Percentiles rank a stretch among this genome's conserved stretches.
Evolutionary conservation across 2,113 vertebrate genomes (phyloP).

Genomic region (Takifugu flavidus): DNA sequence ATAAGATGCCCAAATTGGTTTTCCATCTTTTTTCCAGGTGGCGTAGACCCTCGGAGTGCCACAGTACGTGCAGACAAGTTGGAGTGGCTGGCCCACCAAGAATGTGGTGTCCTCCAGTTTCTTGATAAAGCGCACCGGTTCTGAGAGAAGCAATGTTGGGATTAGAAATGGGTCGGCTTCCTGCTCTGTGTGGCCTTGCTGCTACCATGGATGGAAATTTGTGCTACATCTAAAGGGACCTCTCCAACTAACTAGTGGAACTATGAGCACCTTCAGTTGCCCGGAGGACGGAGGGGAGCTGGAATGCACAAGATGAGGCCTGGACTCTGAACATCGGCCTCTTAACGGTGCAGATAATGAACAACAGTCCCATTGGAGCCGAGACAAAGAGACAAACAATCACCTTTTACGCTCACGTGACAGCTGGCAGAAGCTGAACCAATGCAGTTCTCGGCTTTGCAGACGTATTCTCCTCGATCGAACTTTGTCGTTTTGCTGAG

Average conservation of each 20-base stretch:
- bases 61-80: conserved; percentile 47
- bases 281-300: background rate
- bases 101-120: conserved; percentile 69
- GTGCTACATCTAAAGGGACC: background rate
- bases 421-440: conserved; percentile 79
- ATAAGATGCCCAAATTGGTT: conserved; percentile 77
- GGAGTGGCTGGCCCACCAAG: conserved; percentile 41
- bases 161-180: conserved; percentile 20
- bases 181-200: conserved; percentile 1
- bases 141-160: conserved; percentile 41
- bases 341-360: too few species aligned
- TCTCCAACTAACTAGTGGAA: background rate
- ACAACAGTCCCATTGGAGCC: background rate
- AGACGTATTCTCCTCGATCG: conserved; percentile 81
- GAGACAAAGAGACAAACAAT: conserved; percentile 12
- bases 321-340: too few species aligned
- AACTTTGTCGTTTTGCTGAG: conserved; percentile 75
- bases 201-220: conserved; percentile 19
- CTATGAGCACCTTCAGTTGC: background rate
- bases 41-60: conserved; percentile 80
- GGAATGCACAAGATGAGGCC: too few species aligned
- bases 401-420: conserved; percentile 79
- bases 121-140: conserved; percentile 37
- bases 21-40: conserved; percentile 84
- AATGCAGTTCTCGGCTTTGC: conserved; percentile 85